These are phyloP conservation scores for Tor tambroides DNA, from an alignment of 2,113 vertebrate species.

Conservation along the genomic window DNA sequence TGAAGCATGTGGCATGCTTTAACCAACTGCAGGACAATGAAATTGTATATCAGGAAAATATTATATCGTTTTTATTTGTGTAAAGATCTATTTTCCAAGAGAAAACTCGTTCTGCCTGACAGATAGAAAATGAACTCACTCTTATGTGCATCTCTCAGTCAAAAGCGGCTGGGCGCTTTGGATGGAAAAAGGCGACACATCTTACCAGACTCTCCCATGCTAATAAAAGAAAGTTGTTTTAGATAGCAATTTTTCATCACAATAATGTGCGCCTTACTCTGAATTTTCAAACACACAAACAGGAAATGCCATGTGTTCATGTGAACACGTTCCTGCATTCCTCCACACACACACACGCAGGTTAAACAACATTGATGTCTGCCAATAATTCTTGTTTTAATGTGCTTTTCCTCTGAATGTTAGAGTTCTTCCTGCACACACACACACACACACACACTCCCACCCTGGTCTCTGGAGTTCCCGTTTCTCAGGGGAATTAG, in stretches of 20 bases:
- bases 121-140: not conserved
- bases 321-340: conserved; percentile 55
- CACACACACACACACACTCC: no score
- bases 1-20: not conserved
- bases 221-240: not conserved
- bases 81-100: not conserved
- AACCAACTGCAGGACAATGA: not conserved
- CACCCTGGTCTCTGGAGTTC: no score
- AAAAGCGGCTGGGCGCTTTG: not conserved
- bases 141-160: not conserved
- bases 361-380: conserved; percentile 64
- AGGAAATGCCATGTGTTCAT: conserved; percentile 71
- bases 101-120: not conserved
- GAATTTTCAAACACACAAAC: conserved; percentile 63
- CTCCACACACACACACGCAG: conserved; percentile 36
- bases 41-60: not conserved
- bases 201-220: not conserved
- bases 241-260: not conserved
- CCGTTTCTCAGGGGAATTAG: conserved; percentile 58
- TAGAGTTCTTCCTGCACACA: conserved; percentile 54
- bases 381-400: conserved; percentile 70
- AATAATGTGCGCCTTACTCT: not conserved
- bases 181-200: not conserved
- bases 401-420: conserved; percentile 64
- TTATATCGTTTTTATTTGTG: not conserved